These are phyloP conservation scores for Pachyuromys duprasi DNA, from an alignment of 2,797 vertebrate species.

Conservation along the genomic window DNA sequence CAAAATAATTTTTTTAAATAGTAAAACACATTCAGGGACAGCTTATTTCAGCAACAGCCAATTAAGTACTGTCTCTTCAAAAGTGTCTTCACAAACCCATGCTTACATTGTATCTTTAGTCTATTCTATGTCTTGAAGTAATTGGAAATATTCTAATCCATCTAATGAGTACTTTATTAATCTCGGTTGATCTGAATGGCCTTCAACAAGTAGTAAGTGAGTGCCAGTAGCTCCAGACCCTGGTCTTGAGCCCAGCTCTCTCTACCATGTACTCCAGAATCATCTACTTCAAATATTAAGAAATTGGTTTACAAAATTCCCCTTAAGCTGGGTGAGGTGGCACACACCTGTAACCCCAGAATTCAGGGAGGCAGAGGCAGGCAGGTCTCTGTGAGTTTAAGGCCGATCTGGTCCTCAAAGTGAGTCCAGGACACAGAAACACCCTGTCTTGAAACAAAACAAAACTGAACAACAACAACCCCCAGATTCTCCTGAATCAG, in stretches of 20 bases:
- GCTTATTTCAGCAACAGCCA: background rate
- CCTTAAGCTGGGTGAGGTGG: too few species aligned
- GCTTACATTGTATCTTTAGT: background rate
- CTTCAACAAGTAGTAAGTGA: slow-evolving; percentile 31
- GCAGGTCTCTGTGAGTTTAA: too few species aligned
- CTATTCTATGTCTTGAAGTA: background rate
- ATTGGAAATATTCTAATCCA: background rate
- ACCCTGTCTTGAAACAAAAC: too few species aligned
- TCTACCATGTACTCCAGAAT: background rate
- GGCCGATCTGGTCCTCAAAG: background rate
- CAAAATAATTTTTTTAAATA: slow-evolving; percentile 7
- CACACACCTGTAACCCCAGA: too few species aligned
- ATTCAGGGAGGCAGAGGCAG: too few species aligned
- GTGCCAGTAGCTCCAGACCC: background rate
- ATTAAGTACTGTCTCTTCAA: background rate
- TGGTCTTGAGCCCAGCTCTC: background rate
- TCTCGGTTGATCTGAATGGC: background rate
- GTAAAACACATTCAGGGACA: background rate
- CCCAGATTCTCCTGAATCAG: background rate
- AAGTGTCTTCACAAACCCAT: background rate
- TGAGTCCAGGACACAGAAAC: too few species aligned
- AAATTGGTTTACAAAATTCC: background rate
- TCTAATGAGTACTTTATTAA: background rate
- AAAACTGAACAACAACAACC: too few species aligned
- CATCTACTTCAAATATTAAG: background rate